phyloP scores from a whole-genome alignment of 2,888 invertebrate genomes.

The Lasioglossum lativentre region DNA sequence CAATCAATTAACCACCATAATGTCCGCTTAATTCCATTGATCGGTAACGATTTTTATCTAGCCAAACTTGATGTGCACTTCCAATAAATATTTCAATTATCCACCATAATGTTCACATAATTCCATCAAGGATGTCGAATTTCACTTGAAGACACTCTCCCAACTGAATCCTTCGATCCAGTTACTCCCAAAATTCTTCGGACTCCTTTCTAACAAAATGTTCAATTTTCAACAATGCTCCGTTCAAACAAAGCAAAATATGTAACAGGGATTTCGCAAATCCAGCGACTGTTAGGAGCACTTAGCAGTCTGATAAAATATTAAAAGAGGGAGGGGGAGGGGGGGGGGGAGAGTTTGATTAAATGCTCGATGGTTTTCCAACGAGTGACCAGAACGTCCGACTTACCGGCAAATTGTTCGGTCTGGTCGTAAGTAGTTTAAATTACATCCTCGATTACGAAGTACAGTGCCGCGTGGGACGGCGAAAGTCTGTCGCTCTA shows the following conservation, averaged over 20 bases:
- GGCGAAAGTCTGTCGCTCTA: constrained; percentile 64
- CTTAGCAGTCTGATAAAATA: neutral
- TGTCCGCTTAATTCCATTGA: no score
- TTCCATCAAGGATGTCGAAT: no score
- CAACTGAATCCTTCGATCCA: no score
- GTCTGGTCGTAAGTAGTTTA: constrained; percentile 64
- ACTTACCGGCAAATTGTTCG: constrained; percentile 61
- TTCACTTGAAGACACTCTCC: no score
- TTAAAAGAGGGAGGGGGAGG: neutral
- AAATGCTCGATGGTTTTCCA: constrained; percentile 45
- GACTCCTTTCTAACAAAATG: neutral
- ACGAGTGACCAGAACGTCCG: constrained; percentile 39
- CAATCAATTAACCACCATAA: no score
- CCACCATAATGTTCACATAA: neutral
- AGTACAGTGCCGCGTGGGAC: constrained; percentile 62
- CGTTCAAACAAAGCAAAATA: neutral
- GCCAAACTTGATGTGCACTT: no score
- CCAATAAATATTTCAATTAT: no score
- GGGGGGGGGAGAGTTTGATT: constrained; percentile 4
- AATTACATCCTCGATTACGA: constrained; percentile 71
- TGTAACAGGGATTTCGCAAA: neutral
- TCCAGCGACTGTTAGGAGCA: neutral
- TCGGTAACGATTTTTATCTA: no score
- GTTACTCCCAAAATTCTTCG: no score
- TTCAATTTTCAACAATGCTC: neutral